These are phyloP conservation scores for Microctonus brassicae DNA, from an alignment of 2,888 invertebrate genomes.

Conservation along the genomic window DNA sequence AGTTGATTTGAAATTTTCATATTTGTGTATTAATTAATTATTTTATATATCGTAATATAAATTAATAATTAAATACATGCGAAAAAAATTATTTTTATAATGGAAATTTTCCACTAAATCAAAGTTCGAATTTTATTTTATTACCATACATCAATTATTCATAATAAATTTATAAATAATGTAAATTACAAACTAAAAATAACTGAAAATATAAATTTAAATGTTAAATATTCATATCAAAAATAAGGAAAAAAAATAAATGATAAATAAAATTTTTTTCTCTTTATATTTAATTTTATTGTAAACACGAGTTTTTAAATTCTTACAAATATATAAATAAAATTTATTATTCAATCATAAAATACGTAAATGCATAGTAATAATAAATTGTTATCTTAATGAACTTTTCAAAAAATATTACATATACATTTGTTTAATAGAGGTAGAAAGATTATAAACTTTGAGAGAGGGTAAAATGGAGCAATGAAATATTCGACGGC, in stretches of 20 bases:
- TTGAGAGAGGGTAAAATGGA: slow-evolving; percentile 32
- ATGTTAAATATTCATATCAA: background rate
- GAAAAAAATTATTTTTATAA: no score
- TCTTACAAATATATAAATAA: background rate
- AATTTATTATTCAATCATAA: background rate
- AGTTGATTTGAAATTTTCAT: background rate
- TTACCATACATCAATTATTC: no score
- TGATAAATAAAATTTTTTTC: background rate
- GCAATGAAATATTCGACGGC: slow-evolving; percentile 28
- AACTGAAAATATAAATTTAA: background rate
- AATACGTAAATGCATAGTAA: background rate
- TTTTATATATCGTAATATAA: no score
- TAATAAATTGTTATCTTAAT: no score
- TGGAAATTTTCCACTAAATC: no score
- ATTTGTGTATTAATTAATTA: no score
- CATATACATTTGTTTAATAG: no score
- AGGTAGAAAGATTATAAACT: background rate
- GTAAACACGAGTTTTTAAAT: background rate
- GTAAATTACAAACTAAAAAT: no score
- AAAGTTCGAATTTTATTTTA: no score
- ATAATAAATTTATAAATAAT: no score
- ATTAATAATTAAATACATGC: no score
- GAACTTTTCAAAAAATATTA: background rate
- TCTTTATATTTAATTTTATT: no score
- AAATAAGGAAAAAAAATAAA: background rate